Evolutionary conservation across 1,140 invertebrate genomes (phyloP), one percentile per base, ranked within the genome.

Genomic region (Neuroterus valhalla): DNA sequence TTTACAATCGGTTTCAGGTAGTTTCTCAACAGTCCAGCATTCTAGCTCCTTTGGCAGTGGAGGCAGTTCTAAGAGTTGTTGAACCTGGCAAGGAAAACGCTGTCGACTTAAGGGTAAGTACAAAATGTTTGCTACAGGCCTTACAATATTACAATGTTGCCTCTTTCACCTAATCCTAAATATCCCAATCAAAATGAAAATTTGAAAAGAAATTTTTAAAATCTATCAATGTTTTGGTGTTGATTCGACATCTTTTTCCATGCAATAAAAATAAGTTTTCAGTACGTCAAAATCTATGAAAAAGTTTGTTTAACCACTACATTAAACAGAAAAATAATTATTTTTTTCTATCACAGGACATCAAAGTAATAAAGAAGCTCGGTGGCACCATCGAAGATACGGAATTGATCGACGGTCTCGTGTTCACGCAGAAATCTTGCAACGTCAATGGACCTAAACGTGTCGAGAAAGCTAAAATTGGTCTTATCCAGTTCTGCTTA

Each of bases 401-500:
- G 0, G 96, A 99, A 91, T 89, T 99, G 19, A 93, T 99, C 71
- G 96, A 99, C 72, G 99, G 98, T 26, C 91, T 99, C 66, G 96
- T 99, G 2, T 97, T 99, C 77, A 95, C 96, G 45, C 96, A 98
- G 84, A 96, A 95, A 88, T 93, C 95, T 14, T 93, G 96, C 21
- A 97, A 97, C 84, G 93, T 96, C 48, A 97, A 97, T 87, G 98
- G 97, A 4, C 97, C 98, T 1, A 96, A 94, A 79, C 94, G 95
- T 83, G 92, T 99, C 77, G 98, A 99, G 87, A 99, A 99, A 88
- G 98, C 98, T 2, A 99, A 99, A 91, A 98, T 99, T 91, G 99
- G 97, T 77, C 93, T 99, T 0, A 99, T 99, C 81, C 99, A 99
- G 88, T 99, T 99, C 88, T 99, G 99, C 88, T 98, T 99, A 88